Evolutionary conservation across 1,140 invertebrate species (phyloP).

Genomic region (Streblospio benedicti): DNA sequence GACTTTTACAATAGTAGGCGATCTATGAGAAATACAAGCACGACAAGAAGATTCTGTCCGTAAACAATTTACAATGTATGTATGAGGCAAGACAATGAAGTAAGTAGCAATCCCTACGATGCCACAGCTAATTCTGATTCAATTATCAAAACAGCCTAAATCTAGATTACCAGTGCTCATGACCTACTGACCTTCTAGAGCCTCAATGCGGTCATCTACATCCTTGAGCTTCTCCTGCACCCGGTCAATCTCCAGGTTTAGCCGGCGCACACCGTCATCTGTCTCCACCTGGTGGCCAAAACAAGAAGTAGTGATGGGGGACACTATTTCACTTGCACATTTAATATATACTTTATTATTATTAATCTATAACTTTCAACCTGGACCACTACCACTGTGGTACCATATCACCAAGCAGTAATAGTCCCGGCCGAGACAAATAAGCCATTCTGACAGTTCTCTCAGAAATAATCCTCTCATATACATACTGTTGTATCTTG

Average conservation of each 20-base stretch:
- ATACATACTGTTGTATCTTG: too few relatives aligned
- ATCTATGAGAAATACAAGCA: neutral
- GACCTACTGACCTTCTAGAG: slow-evolving; percentile 30
- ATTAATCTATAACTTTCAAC: too few relatives aligned
- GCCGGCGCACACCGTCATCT: slow-evolving; percentile 26
- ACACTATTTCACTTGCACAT: neutral
- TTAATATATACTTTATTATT: too few relatives aligned
- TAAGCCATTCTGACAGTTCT: too few relatives aligned
- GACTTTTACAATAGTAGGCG: neutral
- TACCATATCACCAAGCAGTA: too few relatives aligned
- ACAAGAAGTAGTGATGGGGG: slow-evolving; percentile 18
- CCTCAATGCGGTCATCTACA: slow-evolving; percentile 28
- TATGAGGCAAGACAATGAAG: neutral
- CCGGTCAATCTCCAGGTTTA: slow-evolving; percentile 29
- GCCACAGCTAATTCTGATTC: neutral
- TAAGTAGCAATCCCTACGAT: neutral
- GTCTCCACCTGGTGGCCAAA: too few relatives aligned
- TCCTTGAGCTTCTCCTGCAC: slow-evolving; percentile 30
- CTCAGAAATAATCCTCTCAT: too few relatives aligned
- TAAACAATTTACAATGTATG: neutral
- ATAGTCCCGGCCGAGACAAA: too few relatives aligned
- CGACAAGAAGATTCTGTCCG: neutral
- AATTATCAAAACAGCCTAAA: neutral
- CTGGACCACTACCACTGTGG: too few relatives aligned
- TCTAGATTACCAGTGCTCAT: slow-evolving; percentile 2